phyloP scores from a whole-genome alignment of 2,888 invertebrate species.

The Amphipoea lucens region DNA sequence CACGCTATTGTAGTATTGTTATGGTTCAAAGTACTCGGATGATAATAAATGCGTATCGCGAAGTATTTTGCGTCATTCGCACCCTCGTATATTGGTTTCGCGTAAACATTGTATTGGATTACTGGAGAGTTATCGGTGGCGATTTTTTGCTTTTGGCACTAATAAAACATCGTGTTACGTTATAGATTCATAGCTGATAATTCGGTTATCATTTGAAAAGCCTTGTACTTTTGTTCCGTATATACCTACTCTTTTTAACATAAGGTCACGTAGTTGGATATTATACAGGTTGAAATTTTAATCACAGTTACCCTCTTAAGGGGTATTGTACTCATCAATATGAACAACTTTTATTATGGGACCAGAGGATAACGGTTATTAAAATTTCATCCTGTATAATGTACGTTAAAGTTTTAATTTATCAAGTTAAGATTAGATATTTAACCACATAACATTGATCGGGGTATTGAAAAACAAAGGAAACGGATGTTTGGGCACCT shows the following conservation, averaged over 20 bases:
- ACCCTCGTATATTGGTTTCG: constrained; percentile 63
- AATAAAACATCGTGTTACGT: not conserved
- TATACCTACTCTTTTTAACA: not conserved
- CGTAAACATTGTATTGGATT: constrained; percentile 71
- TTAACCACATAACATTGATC: not conserved
- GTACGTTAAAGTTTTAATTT: not conserved
- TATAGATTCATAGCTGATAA: not conserved
- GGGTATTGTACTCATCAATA: no score
- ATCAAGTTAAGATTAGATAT: not conserved
- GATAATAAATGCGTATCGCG: constrained; percentile 67
- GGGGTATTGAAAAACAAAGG: not conserved
- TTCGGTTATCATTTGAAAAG: not conserved
- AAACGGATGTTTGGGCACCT: not conserved
- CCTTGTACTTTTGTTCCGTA: constrained; percentile 6
- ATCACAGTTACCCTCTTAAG: no score
- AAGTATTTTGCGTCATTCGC: constrained; percentile 73
- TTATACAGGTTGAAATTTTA: not conserved
- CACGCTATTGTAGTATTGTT: constrained; percentile 63
- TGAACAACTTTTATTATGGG: no score
- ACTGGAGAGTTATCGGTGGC: constrained; percentile 37
- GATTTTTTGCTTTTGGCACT: constrained; percentile 26
- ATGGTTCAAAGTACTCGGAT: constrained; percentile 72
- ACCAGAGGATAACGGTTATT: no score
- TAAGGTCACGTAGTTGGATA: not conserved
- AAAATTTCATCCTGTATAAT: not conserved